Percentiles rank a stretch among this genome's conserved stretches.
Conservation (phyloP, 1,140 invertebrate species). For the Chrysomallon squamiferum region DNA sequence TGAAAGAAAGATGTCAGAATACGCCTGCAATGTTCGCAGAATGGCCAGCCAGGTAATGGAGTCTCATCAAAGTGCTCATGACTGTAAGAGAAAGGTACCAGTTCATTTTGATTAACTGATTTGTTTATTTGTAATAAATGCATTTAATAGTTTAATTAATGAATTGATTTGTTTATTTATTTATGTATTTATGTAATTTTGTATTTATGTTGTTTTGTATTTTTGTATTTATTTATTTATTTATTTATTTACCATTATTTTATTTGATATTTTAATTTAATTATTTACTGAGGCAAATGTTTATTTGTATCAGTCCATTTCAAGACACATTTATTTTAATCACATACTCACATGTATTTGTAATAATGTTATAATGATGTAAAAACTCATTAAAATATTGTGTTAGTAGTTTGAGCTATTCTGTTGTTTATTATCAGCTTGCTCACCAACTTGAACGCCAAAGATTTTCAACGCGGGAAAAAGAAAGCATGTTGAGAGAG, state of each 20-base stretch:
- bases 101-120: background rate
- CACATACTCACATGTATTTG: no score
- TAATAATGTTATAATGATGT: no score
- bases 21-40: constrained; percentile 48
- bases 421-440: constrained; percentile 36
- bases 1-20: constrained; percentile 53
- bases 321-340: no score
- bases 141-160: background rate
- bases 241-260: no score
- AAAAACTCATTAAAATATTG: no score
- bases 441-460: constrained; percentile 34
- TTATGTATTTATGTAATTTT: background rate
- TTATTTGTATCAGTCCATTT: no score
- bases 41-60: constrained; percentile 56
- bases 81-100: constrained; percentile 45
- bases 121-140: background rate
- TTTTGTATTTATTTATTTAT: no score
- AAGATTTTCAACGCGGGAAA: constrained; percentile 41
- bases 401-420: no score
- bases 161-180: background rate
- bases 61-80: constrained; percentile 45
- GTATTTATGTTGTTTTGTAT: no score
- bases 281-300: background rate
- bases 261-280: background rate
- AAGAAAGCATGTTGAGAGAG: constrained; percentile 39